A percentile compares a stretch with the other conserved stretches of the same genome.
Conservation (phyloP, 53 echinoderm and acorn worm species). For the Echinometra lucunter region DNA sequence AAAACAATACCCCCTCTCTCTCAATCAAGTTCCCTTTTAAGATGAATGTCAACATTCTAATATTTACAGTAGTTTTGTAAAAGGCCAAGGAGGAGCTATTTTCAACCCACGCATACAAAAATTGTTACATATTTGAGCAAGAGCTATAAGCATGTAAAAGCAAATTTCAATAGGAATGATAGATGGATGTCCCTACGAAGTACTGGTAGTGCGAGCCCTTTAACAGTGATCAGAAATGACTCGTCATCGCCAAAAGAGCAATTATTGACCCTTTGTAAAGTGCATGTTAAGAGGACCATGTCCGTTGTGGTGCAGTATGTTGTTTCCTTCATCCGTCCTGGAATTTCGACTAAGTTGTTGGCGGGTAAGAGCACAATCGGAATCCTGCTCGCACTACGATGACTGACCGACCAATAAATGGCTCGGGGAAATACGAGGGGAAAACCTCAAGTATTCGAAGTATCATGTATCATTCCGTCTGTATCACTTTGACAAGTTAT, state of each 20-base stretch:
- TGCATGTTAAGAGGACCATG: conserved; percentile 6
- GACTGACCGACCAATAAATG: not conserved
- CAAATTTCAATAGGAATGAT: not conserved
- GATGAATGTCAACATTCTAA: not conserved
- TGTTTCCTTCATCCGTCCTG: not conserved
- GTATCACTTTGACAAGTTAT: not conserved
- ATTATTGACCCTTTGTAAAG: conserved; percentile 36
- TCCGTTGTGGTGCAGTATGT: not conserved
- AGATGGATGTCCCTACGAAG: not conserved
- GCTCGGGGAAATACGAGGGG: not conserved
- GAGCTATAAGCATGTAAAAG: not conserved
- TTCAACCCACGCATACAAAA: not conserved
- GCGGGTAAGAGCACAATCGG: not conserved
- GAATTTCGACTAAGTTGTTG: not conserved
- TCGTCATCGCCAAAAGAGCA: conserved; percentile 9
- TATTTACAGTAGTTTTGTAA: not conserved
- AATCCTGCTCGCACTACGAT: not conserved
- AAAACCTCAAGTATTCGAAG: conserved; percentile 4
- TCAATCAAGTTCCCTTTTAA: not conserved
- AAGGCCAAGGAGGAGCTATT: not conserved
- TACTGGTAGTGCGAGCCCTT: not conserved
- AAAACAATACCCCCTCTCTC: not conserved
- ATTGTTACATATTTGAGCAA: not conserved
- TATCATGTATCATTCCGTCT: conserved; percentile 27
- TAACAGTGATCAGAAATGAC: conserved; percentile 17